Conservation (phyloP, 2,113 vertebrate genomes). For the Saccopteryx leptura region DNA sequence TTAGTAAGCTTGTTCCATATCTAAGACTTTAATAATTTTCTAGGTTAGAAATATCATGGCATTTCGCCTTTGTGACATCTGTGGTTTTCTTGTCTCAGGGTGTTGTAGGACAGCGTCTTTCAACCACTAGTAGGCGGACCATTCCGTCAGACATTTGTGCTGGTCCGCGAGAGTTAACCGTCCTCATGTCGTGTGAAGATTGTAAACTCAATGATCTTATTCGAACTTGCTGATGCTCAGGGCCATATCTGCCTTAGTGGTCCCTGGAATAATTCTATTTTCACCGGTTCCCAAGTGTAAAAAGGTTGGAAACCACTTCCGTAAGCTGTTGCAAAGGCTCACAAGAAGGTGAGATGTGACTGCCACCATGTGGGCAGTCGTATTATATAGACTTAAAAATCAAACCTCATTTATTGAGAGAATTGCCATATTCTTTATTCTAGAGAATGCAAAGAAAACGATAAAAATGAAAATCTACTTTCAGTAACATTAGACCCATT, state of each 20-base stretch:
- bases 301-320: too few relatives aligned
- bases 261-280: too few relatives aligned
- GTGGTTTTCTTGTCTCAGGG: background rate
- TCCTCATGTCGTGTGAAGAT: too few relatives aligned
- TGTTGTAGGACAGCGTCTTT: too few relatives aligned
- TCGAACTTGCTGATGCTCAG: too few relatives aligned
- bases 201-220: too few relatives aligned
- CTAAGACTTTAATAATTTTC: background rate
- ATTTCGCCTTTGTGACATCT: background rate
- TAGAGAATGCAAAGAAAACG: conserved; percentile 36
- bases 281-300: too few relatives aligned
- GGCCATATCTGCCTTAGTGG: too few relatives aligned
- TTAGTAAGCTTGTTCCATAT: background rate
- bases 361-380: conserved; percentile 78
- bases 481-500: background rate
- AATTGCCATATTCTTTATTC: conserved; percentile 8
- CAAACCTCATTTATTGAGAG: background rate
- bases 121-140: too few relatives aligned
- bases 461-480: background rate
- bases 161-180: too few relatives aligned
- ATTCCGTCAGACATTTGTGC: too few relatives aligned
- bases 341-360: background rate
- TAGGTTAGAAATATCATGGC: background rate
- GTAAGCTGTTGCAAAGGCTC: background rate
- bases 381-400: background rate